Evolutionary conservation across 1,140 invertebrate genomes (phyloP), one percentile per base, ranked within the genome.

Genomic region (Drosophila subpulchrella): DNA sequence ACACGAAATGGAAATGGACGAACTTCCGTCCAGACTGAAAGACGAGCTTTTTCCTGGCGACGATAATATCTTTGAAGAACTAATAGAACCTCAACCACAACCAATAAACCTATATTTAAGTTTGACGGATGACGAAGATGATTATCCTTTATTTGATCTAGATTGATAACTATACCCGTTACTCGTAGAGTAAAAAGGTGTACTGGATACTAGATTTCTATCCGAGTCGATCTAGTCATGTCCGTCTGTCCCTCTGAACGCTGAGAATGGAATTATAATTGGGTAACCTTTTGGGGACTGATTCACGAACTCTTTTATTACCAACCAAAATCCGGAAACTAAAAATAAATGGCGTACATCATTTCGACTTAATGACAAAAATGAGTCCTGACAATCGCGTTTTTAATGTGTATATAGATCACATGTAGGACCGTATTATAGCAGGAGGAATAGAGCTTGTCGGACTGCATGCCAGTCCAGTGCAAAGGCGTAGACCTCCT

Each of bases 321-420:
- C 98, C 98, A 2, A 98, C 97, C 0, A 95, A 95, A 73, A 97
- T 99, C 36, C 94, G 95, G 48, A 96, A 95, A 63, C 81, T 98
- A 1, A 94, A 95, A 6, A 97, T 99, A 47, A 95, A 98, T 86
- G 95, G 96, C 0, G 94, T 94, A 6, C 94, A 93, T 81, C 96
- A 97, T 78, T 93, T 95, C 41, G 85, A 94, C 42, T 91, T 94
- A 38, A 81, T 91, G 59, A 58, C 74, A 30, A 66, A 82, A 59
- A 90, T 91, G 92, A 72, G 91, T 61, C 73, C 88, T 2, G 92
- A 92, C 3, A 86, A 93, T 34, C 75, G 77, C 1, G 68, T 93
- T n/a, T 92, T 92, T 2, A 81, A 90, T n/a, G 86, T 94, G 6
- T 88, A 78, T 42, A 78, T 86, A 0, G 82, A 90, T 62, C 73